Evolutionary conservation across 2,113 vertebrate genomes (phyloP).

Genomic region (Brachionichthys hirsutus): DNA sequence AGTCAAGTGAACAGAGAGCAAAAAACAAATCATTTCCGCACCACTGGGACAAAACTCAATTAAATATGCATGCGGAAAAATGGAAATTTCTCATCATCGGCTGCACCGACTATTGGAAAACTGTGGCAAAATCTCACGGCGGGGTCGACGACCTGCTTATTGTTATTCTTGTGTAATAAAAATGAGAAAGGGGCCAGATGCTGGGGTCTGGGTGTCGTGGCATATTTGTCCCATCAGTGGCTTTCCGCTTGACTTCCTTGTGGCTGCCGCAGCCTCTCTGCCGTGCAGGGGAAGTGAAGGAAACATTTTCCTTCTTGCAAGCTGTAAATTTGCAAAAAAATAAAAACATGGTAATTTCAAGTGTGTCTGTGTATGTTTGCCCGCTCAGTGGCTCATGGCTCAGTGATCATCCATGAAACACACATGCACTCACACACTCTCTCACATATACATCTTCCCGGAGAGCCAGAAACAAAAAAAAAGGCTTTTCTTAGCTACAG

Average conservation of each 20-base stretch:
- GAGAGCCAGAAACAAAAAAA: constrained; percentile 57
- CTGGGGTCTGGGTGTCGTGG: constrained; percentile 70
- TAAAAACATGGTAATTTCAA: constrained; percentile 63
- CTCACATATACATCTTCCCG: constrained; percentile 46
- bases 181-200: constrained; percentile 79
- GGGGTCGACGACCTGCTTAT: constrained; percentile 81
- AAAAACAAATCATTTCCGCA: constrained; percentile 88
- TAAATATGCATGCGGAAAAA: constrained; percentile 86
- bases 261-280: constrained; percentile 48
- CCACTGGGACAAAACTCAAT: constrained; percentile 87
- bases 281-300: constrained; percentile 26
- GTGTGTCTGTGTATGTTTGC: constrained; percentile 51
- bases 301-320: constrained; percentile 59
- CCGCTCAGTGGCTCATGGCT: constrained; percentile 48
- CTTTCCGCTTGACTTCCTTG: constrained; percentile 75
- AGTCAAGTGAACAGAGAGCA: constrained; percentile 88
- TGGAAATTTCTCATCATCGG: constrained; percentile 83
- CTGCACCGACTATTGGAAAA: constrained; percentile 79
- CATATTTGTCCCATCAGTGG: constrained; percentile 76
- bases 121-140: constrained; percentile 76
- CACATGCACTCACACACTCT: constrained; percentile 34
- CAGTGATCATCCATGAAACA: constrained; percentile 51
- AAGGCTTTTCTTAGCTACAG: constrained; percentile 65
- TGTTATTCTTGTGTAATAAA: constrained; percentile 84
- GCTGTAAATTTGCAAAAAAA: constrained; percentile 74